Base-by-base conservation (phyloP, 2,113 vertebrate species). In the Ariopsis seemanni region DNA sequence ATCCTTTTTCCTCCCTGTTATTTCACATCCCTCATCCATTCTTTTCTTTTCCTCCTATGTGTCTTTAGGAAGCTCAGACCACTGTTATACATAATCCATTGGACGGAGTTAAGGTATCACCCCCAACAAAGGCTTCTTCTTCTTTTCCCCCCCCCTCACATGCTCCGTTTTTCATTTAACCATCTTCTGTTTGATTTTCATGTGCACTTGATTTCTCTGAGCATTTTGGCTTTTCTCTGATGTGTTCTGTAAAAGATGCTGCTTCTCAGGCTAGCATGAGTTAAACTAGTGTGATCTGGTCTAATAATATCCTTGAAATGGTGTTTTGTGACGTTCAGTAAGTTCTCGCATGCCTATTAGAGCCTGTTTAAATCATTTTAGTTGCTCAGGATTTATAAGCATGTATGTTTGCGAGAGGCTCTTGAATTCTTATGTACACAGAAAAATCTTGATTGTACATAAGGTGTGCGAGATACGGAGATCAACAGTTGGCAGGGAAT, bases 11-110 rank as follows among this genome's bases (percentile, higher is more conserved):
- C 52, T 55, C 57, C 42, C 34, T 42, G 42, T 85, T 57, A 63
- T 53, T 75, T 85, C 15, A 50, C 27, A 7, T 88, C 82, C 65
- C 83, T 83, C 82, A 82, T 78, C 77, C 84, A 55, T 78, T 87
- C 89, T 87, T 89, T 74, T 58, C 63, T 87, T 89, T 74, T 58
- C 63, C 77, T 88, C 88, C 53, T 75, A 0, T 88, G 57, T 80
- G 71, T 85, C 89, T 93, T 87, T 91, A 95, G 94, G 94, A 95
- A 90, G 93, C 94, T 91, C 94, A 95, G 93, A 94, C 94, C 91
- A 95, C 94, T 83, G 94, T 95, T 92, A 95, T 95, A 93, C 95
- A 95, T 94, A 95, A 95, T 91, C 94, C 94, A 85, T 88, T 92
- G 92, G 94, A 95, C 88, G 69, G 94, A 91, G 93, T 92, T 78